Base-by-base conservation (phyloP, 2,113 vertebrate genomes). In the Terrapene triunguis region DNA sequence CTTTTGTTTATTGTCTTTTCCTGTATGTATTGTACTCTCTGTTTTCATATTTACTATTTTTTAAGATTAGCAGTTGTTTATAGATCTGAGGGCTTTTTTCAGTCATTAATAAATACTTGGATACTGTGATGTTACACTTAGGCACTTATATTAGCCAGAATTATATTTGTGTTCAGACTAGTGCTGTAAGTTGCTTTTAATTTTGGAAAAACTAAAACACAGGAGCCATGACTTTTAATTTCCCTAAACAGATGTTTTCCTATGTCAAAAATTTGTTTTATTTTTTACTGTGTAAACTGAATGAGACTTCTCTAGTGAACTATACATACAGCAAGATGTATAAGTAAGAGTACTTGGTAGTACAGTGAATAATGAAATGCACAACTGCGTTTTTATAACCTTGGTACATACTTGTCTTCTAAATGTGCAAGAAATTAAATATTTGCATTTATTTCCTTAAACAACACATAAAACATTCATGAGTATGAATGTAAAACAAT, bases 361-460 rank as follows among this genome's bases (percentile, higher is more conserved):
- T 16, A 25, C 42, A 35, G 42, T 38, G 62, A 88, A 74, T 2
- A 35, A 42, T 27, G 72, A 92, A 80, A 35, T 78, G 69, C 27
- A 59, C 92, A 95, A 79, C 32, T 82, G 90, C 1, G 2, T 53
- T 90, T 93, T 89, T 76, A 90, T 90, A 86, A 93, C 72, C 11
- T 90, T 93, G 55, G 69, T 80, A 92, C 54, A 85, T 95, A 94
- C 50, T 62, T 92, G 90, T 62, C 80, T 78, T 78, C 62, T 89
- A 80, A 92, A 53, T 80, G 80, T 59, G 10, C 0, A 78, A 54
- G 93, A 80, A 95, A 89, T 92, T 95, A 90, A 95, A 90, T 53
- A 95, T 79, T 65, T 91, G 85, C 22, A 47, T 78, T 78, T 47
- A 78, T 44, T 44, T 44, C 47, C 74, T 78, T 78, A 47, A 24